These are phyloP conservation scores for Drosophila ercepeae DNA, from an alignment of 1,140 invertebrate genomes.

Conservation along the genomic window DNA sequence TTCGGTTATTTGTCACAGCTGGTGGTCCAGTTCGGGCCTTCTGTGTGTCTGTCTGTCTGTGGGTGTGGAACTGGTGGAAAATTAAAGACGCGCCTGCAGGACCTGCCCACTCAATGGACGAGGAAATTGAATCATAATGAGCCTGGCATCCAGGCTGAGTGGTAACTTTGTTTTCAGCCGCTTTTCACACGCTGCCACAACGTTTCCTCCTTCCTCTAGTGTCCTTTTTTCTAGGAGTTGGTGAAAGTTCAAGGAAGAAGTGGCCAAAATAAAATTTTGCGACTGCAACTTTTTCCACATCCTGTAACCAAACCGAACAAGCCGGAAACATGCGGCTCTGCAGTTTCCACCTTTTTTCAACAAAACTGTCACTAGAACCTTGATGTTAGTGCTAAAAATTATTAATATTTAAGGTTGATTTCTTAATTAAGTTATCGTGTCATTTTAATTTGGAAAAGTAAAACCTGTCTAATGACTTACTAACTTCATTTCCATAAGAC, in stretches of 20 bases:
- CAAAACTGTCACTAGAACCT: neutral
- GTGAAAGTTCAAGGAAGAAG: conserved; percentile 33
- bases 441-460: neutral
- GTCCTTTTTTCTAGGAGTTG: conserved; percentile 7
- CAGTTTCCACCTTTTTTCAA: neutral
- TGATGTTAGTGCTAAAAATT: neutral
- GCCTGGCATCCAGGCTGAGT: conserved; percentile 34
- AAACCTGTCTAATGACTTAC: neutral
- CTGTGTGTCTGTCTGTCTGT: no score
- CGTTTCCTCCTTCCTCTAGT: conserved; percentile 68
- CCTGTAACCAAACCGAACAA: conserved; percentile 57
- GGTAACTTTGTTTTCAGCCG: conserved; percentile 73
- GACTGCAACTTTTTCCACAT: conserved; percentile 50
- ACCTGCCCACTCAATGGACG: conserved; percentile 3
- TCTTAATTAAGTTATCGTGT: neutral
- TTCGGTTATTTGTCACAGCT: conserved; percentile 70
- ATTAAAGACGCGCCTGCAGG: conserved; percentile 37
- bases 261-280: conserved; percentile 35
- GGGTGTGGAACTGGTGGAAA: no score
- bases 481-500: neutral
- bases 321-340: conserved; percentile 53
- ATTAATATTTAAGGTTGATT: neutral
- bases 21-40: neutral
- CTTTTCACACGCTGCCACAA: conserved; percentile 78
- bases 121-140: conserved; percentile 57